Evolutionary conservation across 1,140 invertebrate species (phyloP).

Genomic region (Zaprionus ghesquierei): DNA sequence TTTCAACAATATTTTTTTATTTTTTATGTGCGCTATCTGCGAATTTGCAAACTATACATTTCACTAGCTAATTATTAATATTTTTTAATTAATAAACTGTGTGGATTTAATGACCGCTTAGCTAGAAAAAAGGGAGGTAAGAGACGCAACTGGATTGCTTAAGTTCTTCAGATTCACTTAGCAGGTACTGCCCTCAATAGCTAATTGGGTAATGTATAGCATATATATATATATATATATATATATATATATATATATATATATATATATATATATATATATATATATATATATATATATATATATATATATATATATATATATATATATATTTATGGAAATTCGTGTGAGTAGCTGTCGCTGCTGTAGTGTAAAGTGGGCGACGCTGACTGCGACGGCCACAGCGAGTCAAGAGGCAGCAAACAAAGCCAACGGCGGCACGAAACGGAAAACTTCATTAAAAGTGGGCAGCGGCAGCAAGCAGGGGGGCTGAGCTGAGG

Average conservation of each 20-base stretch:
- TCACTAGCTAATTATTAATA: background rate
- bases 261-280: background rate
- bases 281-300: background rate
- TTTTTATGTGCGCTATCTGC: too few species aligned
- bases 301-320: background rate
- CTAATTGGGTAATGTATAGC: background rate
- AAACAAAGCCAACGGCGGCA: conserved; percentile 55
- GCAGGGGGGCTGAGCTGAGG: too few species aligned
- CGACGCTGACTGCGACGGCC: background rate
- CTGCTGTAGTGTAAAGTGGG: conserved; percentile 27
- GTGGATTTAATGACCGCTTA: background rate
- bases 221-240: background rate
- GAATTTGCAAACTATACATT: too few species aligned
- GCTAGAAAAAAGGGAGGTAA: background rate
- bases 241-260: background rate
- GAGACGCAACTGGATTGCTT: background rate
- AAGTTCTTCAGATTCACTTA: background rate
- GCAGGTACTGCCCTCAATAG: background rate
- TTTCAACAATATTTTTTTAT: too few species aligned
- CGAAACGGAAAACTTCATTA: conserved; percentile 78
- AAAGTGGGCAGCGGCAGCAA: conserved; percentile 73
- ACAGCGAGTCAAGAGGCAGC: conserved; percentile 7
- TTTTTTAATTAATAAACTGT: background rate
- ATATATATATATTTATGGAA: background rate
- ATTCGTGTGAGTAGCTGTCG: background rate